Percentiles rank a stretch among this genome's conserved stretches.
phyloP scores from a whole-genome alignment of 2,888 invertebrate genomes.

The Sthenelais limicola region DNA sequence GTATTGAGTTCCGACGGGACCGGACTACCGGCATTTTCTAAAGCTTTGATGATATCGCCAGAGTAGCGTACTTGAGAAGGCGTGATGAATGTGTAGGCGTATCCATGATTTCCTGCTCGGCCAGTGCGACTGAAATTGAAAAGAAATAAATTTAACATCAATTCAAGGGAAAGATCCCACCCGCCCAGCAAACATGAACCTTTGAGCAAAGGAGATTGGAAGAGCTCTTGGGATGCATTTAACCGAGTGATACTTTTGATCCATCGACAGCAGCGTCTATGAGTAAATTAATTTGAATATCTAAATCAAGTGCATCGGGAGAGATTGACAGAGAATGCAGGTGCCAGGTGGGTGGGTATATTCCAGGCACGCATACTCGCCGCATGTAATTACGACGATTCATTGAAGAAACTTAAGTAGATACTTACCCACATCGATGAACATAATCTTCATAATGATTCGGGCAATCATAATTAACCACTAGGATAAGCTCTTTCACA shows the following conservation, averaged over 20 bases:
- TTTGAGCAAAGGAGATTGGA: background rate
- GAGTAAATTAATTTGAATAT: too few relatives aligned
- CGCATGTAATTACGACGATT: background rate
- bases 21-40: constrained; percentile 85
- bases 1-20: constrained; percentile 85
- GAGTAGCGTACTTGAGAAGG: constrained; percentile 94
- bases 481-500: constrained; percentile 96
- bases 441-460: constrained; percentile 99
- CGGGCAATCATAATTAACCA: constrained; percentile 99
- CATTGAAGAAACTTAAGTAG: background rate
- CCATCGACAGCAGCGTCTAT: too few relatives aligned
- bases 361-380: background rate
- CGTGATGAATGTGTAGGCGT: constrained; percentile 96
- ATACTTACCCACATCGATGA: constrained; percentile 86
- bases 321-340: too few relatives aligned
- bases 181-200: background rate
- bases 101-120: constrained; percentile 92
- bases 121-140: constrained; percentile 74
- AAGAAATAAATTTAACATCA: constrained; percentile 1
- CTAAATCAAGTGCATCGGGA: too few relatives aligned
- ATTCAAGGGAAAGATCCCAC: background rate
- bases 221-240: too few relatives aligned
- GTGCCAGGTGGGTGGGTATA: too few relatives aligned
- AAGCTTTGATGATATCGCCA: constrained; percentile 92
- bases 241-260: too few relatives aligned